Evolutionary conservation across 2,888 invertebrate species (phyloP).

Genomic region (Dexiosoma caninum): DNA sequence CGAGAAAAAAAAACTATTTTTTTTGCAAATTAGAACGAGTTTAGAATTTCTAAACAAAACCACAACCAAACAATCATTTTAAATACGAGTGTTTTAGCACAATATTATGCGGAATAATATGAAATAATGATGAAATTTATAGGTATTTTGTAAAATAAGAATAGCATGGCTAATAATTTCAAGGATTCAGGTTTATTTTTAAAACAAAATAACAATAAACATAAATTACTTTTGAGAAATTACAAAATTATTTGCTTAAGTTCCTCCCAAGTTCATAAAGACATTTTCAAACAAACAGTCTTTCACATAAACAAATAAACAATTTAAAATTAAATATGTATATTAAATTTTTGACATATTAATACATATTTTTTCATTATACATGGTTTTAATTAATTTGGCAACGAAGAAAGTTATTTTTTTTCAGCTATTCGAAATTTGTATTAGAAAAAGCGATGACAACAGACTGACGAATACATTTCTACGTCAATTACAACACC

Average conservation of each 20-base stretch:
- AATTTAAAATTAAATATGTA: too few relatives aligned
- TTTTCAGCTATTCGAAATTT: too few relatives aligned
- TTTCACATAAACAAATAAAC: neutral
- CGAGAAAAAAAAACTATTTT: neutral
- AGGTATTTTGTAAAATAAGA: neutral
- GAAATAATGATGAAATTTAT: neutral
- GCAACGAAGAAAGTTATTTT: too few relatives aligned
- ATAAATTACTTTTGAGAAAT: neutral
- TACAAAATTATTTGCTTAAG: neutral
- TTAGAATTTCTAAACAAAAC: slow-evolving; percentile 41
- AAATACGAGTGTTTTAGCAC: neutral
- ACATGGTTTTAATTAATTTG: too few relatives aligned
- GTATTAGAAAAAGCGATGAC: too few relatives aligned
- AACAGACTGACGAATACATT: too few relatives aligned
- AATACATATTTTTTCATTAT: neutral
- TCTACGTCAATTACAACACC: too few relatives aligned
- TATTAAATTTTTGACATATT: neutral
- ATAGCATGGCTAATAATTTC: neutral
- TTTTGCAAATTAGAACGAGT: slow-evolving; percentile 6
- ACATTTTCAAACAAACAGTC: neutral
- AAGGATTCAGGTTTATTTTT: too few relatives aligned
- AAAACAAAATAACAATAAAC: too few relatives aligned
- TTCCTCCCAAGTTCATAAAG: neutral
- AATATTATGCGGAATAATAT: neutral
- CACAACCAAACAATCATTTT: neutral